Conservation (phyloP, 2,888 invertebrate genomes). For the Acanthosepion pharaonis region DNA sequence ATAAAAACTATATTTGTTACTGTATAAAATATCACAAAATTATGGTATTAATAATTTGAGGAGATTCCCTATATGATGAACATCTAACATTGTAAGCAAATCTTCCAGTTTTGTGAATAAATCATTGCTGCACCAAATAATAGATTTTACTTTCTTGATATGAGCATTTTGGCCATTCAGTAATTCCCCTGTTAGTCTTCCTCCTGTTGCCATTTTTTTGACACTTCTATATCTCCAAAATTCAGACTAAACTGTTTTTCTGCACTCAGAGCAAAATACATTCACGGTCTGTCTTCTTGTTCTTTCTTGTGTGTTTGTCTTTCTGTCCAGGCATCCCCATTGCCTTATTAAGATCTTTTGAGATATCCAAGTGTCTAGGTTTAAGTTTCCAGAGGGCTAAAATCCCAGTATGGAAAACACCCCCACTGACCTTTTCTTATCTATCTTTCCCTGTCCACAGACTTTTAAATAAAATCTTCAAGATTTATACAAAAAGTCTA, state of each 20-base stretch:
- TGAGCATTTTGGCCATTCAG: not conserved
- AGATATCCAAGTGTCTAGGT: not conserved
- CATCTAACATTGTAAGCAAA: too few relatives aligned
- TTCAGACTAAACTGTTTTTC: not conserved
- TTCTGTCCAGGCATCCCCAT: not conserved
- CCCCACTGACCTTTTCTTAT: constrained; percentile 6
- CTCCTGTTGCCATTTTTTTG: not conserved
- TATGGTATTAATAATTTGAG: too few relatives aligned
- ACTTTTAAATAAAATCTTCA: constrained; percentile 6
- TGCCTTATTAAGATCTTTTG: not conserved
- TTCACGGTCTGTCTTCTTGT: not conserved
- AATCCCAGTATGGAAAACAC: not conserved
- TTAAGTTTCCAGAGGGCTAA: not conserved
- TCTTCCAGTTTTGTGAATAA: too few relatives aligned
- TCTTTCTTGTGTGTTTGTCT: not conserved
- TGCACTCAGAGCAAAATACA: not conserved
- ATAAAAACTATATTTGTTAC: too few relatives aligned
- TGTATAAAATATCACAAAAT: too few relatives aligned
- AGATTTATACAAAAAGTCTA: not conserved
- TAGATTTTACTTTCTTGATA: not conserved
- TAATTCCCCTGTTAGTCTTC: not conserved
- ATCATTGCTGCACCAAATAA: not conserved
- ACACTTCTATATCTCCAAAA: not conserved
- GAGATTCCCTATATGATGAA: too few relatives aligned
- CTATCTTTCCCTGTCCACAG: not conserved